Evolutionary conservation across 2,888 invertebrate genomes (phyloP).

Genomic region (Leucoma salicis): DNA sequence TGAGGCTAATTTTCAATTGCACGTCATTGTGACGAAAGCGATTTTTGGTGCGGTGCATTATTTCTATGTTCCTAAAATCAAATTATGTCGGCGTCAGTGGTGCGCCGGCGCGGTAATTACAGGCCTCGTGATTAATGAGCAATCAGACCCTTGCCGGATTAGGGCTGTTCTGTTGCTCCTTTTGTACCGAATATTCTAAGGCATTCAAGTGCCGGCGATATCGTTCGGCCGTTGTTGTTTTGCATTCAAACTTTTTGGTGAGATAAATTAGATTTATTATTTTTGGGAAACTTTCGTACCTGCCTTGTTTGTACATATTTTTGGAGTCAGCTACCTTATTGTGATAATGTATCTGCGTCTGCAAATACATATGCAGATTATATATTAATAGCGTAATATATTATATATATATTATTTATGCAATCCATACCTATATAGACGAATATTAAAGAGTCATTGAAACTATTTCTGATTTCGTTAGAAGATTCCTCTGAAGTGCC

Average conservation of each 20-base stretch:
- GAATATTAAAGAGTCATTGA: too few relatives aligned
- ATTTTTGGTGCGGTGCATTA: conserved; percentile 50
- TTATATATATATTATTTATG: too few relatives aligned
- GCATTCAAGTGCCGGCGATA: conserved; percentile 32
- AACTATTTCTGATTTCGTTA: too few relatives aligned
- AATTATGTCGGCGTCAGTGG: conserved; percentile 53
- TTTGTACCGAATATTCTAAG: conserved; percentile 41
- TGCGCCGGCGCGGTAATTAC: conserved; percentile 71
- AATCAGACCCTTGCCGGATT: conserved; percentile 62
- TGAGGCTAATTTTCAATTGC: conserved; percentile 27
- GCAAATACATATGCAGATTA: not conserved
- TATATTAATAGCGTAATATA: not conserved
- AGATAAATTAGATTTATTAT: conserved; percentile 44
- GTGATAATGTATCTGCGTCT: not conserved
- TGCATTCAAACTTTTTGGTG: conserved; percentile 37
- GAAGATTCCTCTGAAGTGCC: too few relatives aligned
- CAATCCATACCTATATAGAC: too few relatives aligned
- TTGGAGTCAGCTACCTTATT: conserved; percentile 16
- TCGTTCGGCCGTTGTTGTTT: conserved; percentile 32
- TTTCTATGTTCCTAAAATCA: conserved; percentile 68
- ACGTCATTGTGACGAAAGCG: conserved; percentile 25
- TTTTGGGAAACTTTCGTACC: conserved; percentile 32
- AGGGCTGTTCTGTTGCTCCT: conserved; percentile 46
- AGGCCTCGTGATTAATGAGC: conserved; percentile 76
- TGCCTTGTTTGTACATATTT: conserved; percentile 13